Conservation (phyloP, 2,888 invertebrate species). For the Noctua fimbriata region DNA sequence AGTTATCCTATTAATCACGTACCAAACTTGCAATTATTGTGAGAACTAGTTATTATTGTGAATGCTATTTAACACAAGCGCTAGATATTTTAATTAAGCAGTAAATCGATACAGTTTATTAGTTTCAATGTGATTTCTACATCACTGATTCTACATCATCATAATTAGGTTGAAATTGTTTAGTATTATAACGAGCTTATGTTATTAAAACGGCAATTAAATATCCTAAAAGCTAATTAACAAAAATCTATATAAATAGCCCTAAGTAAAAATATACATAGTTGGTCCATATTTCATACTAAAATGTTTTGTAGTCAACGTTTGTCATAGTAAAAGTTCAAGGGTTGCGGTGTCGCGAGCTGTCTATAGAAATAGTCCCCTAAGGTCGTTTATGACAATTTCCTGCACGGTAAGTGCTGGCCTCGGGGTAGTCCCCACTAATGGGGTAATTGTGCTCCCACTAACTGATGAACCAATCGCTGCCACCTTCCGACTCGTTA, state of each 20-base stretch:
- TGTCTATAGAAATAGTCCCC: conserved; percentile 57
- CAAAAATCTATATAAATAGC: neutral
- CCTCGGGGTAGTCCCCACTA: conserved; percentile 76
- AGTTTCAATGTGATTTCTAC: conserved; percentile 22
- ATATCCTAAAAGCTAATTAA: neutral
- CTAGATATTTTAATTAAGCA: conserved; percentile 50
- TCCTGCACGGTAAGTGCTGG: conserved; percentile 73
- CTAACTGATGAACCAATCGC: conserved; percentile 81
- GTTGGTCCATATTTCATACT: neutral
- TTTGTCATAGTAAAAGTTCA: conserved; percentile 49
- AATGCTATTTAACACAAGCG: conserved; percentile 29
- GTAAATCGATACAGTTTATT: conserved; percentile 37
- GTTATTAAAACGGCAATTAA: neutral
- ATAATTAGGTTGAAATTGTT: neutral
- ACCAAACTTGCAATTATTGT: conserved; percentile 39
- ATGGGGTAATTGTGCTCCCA: conserved; percentile 83
- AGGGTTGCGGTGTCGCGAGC: conserved; percentile 42
- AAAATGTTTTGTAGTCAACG: conserved; percentile 7
- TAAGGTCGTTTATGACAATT: conserved; percentile 74
- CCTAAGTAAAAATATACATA: neutral
- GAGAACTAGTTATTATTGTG: conserved; percentile 38
- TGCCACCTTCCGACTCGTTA: conserved; percentile 78
- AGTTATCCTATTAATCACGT: conserved; percentile 25
- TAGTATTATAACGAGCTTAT: neutral
- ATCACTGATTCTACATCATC: neutral